A percentile compares a stretch with the other conserved stretches of the same genome.
These are phyloP conservation scores for Ellobius talpinus DNA, from an alignment of 2,113 vertebrate species.

Conservation along the genomic window DNA sequence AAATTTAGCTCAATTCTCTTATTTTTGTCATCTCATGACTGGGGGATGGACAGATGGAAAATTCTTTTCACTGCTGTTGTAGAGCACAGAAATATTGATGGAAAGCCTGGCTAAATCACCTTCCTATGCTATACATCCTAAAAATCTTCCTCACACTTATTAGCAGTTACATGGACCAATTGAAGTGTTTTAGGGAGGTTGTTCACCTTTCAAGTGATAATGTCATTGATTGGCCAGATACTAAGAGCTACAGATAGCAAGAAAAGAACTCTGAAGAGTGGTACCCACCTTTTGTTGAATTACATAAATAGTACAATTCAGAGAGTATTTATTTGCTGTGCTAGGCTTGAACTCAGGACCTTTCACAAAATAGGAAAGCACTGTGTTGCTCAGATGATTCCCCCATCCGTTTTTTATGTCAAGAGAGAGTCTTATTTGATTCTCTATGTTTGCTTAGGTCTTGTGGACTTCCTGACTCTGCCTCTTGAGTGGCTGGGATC, in stretches of 20 bases:
- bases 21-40: neutral
- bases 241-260: neutral
- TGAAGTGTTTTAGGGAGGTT: neutral
- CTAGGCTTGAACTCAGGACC: neutral
- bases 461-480: too few species aligned
- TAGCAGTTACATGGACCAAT: accelerated
- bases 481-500: neutral
- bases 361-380: too few species aligned
- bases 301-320: too few species aligned
- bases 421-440: neutral
- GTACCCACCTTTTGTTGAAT: neutral
- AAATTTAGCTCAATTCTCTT: neutral
- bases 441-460: neutral
- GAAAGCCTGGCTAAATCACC: neutral
- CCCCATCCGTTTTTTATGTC: neutral
- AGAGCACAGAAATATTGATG: neutral
- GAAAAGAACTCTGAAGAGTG: neutral
- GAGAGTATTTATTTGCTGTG: neutral
- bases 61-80: neutral
- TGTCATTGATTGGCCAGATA: neutral
- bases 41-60: neutral
- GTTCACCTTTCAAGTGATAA: neutral
- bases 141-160: neutral
- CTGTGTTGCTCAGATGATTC: neutral
- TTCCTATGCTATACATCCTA: accelerated